These are phyloP conservation scores for Noctilio leporinus DNA, from an alignment of 2,113 vertebrate species.

Conservation along the genomic window DNA sequence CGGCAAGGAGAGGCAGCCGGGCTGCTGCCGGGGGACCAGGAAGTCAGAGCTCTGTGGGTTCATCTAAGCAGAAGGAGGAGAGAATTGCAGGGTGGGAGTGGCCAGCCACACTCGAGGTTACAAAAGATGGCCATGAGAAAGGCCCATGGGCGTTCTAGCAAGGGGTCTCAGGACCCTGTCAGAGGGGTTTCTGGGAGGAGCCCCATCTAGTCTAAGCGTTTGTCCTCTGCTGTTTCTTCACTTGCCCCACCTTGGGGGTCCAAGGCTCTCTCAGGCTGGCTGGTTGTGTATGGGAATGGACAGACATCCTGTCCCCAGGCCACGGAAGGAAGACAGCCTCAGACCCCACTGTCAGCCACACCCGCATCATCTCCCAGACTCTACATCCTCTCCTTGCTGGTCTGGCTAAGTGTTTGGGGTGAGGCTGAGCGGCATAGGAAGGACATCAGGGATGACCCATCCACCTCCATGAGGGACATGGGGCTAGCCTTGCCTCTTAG, in stretches of 20 bases:
- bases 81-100: neutral
- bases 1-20: neutral
- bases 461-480: neutral
- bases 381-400: neutral
- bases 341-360: neutral
- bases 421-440: neutral
- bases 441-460: neutral
- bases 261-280: neutral
- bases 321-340: neutral
- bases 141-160: neutral
- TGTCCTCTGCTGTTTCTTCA: neutral
- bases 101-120: neutral
- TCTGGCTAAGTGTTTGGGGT: neutral
- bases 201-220: neutral
- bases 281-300: neutral
- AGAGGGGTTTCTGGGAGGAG: neutral
- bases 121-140: neutral
- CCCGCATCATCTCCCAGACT: neutral
- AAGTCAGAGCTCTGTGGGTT: neutral
- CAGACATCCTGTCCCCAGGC: neutral
- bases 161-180: neutral
- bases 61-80: neutral
- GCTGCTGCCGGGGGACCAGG: neutral
- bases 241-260: neutral
- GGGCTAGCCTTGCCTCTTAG: neutral